Percentiles rank a stretch among this genome's conserved stretches.
Evolutionary conservation across 2,797 vertebrate genomes (phyloP).

Genomic region (Otus scops): DNA sequence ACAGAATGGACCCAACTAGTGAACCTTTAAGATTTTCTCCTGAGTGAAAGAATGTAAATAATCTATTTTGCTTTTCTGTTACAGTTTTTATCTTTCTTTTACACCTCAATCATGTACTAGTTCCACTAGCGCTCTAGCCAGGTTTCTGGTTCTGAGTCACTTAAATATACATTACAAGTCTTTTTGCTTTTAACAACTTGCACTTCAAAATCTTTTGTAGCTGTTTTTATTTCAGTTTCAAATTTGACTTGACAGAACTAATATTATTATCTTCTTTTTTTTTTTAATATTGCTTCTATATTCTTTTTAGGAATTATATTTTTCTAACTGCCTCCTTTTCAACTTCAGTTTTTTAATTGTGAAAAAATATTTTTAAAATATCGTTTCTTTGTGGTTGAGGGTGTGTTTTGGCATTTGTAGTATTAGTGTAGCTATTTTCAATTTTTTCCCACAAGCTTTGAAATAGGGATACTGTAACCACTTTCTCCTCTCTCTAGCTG

Average conservation of each 20-base stretch:
- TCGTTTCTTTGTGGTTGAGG: not conserved
- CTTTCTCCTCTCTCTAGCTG: not conserved
- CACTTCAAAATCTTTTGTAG: not conserved
- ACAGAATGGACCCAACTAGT: not conserved
- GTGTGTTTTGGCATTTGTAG: fast-evolving
- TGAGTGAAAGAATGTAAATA: not conserved
- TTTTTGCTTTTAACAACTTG: not conserved
- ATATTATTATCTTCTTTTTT: not conserved
- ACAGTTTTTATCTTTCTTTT: not conserved
- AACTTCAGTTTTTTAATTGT: not conserved
- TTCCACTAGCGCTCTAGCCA: not conserved
- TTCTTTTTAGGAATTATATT: not conserved
- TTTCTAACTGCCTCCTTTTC: not conserved
- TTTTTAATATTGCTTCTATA: not conserved
- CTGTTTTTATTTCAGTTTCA: not conserved
- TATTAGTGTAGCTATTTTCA: not conserved
- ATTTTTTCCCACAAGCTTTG: not conserved
- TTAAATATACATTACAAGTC: not conserved
- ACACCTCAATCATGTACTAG: not conserved
- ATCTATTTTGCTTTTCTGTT: not conserved
- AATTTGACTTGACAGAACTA: not conserved
- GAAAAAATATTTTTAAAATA: not conserved
- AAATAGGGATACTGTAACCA: not conserved
- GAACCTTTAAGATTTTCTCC: not conserved
- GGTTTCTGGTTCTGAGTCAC: not conserved